Conservation (phyloP, 2,888 invertebrate genomes). For the Dicranocentrus wangi region DNA sequence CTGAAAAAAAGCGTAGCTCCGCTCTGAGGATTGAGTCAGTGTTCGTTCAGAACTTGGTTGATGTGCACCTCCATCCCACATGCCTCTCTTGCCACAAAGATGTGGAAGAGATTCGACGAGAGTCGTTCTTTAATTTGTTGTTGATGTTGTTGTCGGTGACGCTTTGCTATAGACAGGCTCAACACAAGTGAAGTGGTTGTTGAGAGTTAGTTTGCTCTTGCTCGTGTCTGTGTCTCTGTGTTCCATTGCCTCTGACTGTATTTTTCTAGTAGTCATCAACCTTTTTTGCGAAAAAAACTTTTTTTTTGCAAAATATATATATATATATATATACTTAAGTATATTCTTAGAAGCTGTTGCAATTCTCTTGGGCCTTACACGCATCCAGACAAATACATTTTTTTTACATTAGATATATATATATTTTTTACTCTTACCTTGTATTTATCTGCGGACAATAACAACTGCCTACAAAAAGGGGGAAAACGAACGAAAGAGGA, state of each 20-base stretch:
- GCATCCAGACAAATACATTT: too few species aligned
- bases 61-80: conserved; percentile 28
- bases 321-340: neutral
- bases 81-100: conserved; percentile 12
- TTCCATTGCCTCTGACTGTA: neutral
- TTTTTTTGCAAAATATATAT: too few species aligned
- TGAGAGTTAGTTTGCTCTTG: neutral
- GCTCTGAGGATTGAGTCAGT: conserved; percentile 31
- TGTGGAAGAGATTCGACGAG: neutral
- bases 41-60: conserved; percentile 57
- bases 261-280: too few species aligned
- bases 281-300: too few species aligned
- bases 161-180: conserved; percentile 1
- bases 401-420: too few species aligned
- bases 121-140: neutral
- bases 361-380: neutral
- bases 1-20: conserved; percentile 8
- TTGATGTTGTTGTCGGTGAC: conserved; percentile 30
- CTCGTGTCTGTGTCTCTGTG: conserved; percentile 3
- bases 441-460: conserved; percentile 13
- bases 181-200: conserved; percentile 6
- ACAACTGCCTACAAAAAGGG: conserved; percentile 18
- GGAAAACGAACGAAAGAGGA: too few species aligned
- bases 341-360: too few species aligned
- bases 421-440: too few species aligned